Base-by-base conservation (phyloP, 2,113 vertebrate species). In the Ascaphus truei region DNA sequence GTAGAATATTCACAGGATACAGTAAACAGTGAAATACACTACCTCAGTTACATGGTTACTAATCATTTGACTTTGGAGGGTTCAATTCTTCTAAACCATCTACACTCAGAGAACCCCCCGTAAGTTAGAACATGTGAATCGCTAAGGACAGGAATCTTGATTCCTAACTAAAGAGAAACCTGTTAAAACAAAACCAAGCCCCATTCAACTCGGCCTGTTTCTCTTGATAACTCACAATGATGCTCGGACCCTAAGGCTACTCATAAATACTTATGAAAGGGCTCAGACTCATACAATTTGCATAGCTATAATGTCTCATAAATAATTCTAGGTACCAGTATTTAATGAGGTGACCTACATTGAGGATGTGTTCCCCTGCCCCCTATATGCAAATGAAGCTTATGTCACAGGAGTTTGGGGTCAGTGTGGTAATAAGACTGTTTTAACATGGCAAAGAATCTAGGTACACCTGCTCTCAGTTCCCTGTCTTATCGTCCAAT, bases 271-370 rank as follows among this genome's bases (percentile, higher is more conserved):
- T 71, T 41, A 71, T 1, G 57, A 69, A 79, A 82, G 61, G 11
- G 50, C 66, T 83, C 64, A 71, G 39, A 76, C 65, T 59, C 64
- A 63, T 31, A 60, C 63, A 3, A 78, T 81, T 80, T 81, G 57
- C 73, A 77, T 67, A 68, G 74, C 73, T 77, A 47, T 63, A 74
- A 75, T 56, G 66, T 59, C 65, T 80, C 76, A 79, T 80, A 78
- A 83, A 83, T 81, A 85, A 84, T 80, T 82, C 33, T 15, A 67
- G 60, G 34, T 69, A 48, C 60, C 47, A 36, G 52, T 71, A 47
- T 75, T 82, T 81, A 75, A 83, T 79, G 76, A 76, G 6, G 7
- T 76, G 75, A 72, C 73, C 75, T 75, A 33, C 37, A 73, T 31
- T 25, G 41, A 62, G 34, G 63, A 56, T 16, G 53, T 11, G 52